Conservation (phyloP, 2,113 vertebrate species). For the Eulacestoma nigropectus region DNA sequence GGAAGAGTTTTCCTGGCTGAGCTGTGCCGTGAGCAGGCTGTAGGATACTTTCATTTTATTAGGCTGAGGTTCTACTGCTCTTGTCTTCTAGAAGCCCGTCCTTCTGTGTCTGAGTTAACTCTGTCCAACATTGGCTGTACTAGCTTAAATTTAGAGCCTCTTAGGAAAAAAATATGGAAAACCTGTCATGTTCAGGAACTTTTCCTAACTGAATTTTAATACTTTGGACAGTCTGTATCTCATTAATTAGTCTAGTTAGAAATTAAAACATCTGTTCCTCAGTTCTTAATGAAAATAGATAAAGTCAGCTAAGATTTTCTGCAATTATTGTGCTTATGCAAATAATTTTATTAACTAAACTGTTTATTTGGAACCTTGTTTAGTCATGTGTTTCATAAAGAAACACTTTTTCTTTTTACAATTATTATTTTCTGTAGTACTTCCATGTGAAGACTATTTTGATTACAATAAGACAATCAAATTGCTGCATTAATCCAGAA, state of each 20-base stretch:
- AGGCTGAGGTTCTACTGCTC: background rate
- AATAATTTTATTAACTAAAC: background rate
- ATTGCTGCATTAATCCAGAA: background rate
- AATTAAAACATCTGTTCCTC: conserved; percentile 34
- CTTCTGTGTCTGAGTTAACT: background rate
- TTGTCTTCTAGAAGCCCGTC: background rate
- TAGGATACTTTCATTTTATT: background rate
- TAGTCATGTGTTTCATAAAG: background rate
- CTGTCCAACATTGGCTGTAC: background rate
- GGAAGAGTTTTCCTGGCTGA: background rate
- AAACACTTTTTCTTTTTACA: background rate
- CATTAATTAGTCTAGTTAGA: conserved; percentile 38
- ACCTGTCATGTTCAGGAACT: background rate
- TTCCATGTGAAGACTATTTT: background rate
- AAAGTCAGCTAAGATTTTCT: background rate
- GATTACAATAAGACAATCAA: background rate
- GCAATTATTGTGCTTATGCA: background rate
- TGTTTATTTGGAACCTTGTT: background rate
- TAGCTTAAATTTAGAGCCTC: background rate
- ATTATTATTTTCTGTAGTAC: background rate
- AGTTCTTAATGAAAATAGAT: background rate
- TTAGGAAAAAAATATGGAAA: background rate
- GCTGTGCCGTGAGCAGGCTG: background rate
- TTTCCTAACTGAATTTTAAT: background rate
- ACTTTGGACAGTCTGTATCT: background rate